These are phyloP conservation scores for Ceraclea dissimilis DNA, from an alignment of 2,888 invertebrate genomes.

Conservation along the genomic window DNA sequence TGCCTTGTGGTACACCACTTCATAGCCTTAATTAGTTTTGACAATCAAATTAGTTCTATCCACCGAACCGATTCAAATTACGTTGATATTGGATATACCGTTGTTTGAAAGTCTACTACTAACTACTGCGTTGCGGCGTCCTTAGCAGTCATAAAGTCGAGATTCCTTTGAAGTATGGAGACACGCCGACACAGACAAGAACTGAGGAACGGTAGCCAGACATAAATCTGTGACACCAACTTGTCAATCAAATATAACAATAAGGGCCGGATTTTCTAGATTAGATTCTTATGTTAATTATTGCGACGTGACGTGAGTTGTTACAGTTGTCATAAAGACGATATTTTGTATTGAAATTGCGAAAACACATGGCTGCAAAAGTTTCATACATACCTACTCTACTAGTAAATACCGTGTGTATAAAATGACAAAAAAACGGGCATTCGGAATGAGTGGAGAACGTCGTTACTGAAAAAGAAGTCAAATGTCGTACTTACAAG, in stretches of 20 bases:
- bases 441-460: too few species aligned
- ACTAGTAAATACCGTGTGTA: too few species aligned
- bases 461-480: too few species aligned
- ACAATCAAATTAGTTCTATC: not conserved
- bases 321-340: not conserved
- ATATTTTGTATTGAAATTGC: too few species aligned
- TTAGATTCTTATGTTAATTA: not conserved
- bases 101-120: not conserved
- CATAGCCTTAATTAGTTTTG: too few species aligned
- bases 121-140: slow-evolving; percentile 11
- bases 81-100: not conserved
- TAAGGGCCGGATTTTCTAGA: slow-evolving; percentile 13
- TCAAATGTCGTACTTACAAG: too few species aligned
- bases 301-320: too few species aligned
- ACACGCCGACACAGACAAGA: slow-evolving; percentile 10
- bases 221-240: slow-evolving; percentile 25
- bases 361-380: too few species aligned
- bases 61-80: not conserved
- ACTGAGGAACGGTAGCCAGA: slow-evolving; percentile 15
- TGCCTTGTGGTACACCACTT: too few species aligned
- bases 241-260: slow-evolving; percentile 25
- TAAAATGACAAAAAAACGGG: too few species aligned
- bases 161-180: slow-evolving; percentile 18
- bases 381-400: too few species aligned
- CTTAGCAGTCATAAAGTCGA: slow-evolving; percentile 15